Evolutionary conservation across 2,113 vertebrate species (phyloP).

Genomic region (Chaetodon trifascialis): DNA sequence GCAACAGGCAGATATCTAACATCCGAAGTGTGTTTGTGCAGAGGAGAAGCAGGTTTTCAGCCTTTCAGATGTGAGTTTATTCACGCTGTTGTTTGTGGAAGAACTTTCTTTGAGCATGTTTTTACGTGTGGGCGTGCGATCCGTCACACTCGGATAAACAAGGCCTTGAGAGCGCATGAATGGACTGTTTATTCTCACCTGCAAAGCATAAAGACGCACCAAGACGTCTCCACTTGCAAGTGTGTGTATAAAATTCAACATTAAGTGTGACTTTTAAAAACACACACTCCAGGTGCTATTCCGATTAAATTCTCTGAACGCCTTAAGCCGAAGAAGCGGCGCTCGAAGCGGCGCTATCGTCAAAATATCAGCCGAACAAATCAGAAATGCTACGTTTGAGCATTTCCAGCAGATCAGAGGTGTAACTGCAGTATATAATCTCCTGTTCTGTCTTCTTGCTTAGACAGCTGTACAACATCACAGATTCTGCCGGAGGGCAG

Average conservation of each 20-base stretch:
- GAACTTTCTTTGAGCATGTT: neutral
- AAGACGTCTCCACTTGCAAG: no score
- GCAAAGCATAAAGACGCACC: no score
- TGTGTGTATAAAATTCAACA: no score
- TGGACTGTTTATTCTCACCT: no score
- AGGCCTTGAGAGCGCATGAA: neutral
- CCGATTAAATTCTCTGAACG: neutral
- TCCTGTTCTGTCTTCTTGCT: neutral
- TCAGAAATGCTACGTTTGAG: neutral
- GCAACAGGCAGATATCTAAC: no score
- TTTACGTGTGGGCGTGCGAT: neutral
- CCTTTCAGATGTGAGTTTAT: no score
- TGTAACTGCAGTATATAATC: neutral
- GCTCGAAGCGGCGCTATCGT: neutral
- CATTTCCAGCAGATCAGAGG: neutral
- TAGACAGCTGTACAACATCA: conserved; percentile 24
- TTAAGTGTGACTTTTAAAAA: neutral
- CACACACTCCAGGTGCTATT: neutral
- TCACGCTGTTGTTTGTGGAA: neutral
- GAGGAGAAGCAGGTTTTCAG: neutral
- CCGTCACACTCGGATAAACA: neutral
- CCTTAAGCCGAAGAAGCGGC: neutral
- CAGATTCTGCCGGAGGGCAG: conserved; percentile 24
- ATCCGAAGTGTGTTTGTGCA: no score
- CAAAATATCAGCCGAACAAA: neutral